Percentiles rank a stretch among this genome's conserved stretches.
phyloP scores from a whole-genome alignment of 2,888 invertebrate species.

The Gisinianus flammeolus region DNA sequence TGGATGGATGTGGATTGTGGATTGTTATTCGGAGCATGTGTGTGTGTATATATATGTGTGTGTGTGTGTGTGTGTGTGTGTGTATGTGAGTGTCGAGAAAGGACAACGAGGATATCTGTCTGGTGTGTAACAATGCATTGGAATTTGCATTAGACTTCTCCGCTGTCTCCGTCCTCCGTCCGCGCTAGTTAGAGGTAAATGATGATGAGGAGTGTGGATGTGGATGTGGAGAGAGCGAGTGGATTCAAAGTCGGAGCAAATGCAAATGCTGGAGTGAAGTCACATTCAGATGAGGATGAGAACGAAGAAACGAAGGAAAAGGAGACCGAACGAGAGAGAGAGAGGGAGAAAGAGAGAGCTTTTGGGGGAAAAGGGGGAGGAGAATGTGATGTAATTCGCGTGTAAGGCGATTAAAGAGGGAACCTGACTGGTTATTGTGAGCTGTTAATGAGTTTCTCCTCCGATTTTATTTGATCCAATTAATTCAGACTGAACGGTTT shows the following conservation, averaged over 20 bases:
- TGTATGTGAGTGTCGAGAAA: neutral
- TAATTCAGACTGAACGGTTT: conserved; percentile 48
- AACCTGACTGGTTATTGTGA: conserved; percentile 42
- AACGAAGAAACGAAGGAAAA: neutral
- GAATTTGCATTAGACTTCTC: neutral
- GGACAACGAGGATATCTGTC: neutral
- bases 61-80: neutral
- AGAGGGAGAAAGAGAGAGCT: neutral
- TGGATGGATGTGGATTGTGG: neutral
- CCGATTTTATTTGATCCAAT: conserved; percentile 50
- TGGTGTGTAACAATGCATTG: neutral
- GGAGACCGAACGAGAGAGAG: neutral
- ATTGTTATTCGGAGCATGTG: conserved; percentile 2
- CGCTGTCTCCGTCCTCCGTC: neutral
- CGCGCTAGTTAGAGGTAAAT: neutral
- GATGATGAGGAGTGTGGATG: neutral
- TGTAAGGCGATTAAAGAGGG: conserved; percentile 43
- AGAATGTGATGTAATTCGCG: conserved; percentile 40
- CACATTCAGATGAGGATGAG: neutral
- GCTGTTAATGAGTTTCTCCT: conserved; percentile 52
- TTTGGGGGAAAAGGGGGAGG: neutral
- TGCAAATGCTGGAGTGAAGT: neutral
- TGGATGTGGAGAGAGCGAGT: neutral
- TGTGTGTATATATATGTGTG: neutral
- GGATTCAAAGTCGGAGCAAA: neutral